Evolutionary conservation across 2,797 vertebrate genomes (phyloP).

Genomic region (Myoxocephalus aenaeus): DNA sequence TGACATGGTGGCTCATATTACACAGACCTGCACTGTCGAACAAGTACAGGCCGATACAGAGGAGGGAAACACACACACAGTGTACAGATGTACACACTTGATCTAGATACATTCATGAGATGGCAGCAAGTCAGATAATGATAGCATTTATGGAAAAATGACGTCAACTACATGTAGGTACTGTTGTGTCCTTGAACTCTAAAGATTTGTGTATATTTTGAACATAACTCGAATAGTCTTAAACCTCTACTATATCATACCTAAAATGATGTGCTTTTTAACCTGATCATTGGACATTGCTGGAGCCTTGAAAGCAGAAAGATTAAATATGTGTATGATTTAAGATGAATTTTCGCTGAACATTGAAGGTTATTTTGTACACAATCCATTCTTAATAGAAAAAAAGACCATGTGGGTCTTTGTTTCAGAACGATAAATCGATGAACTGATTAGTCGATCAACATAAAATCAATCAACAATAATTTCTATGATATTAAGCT

Average conservation of each 20-base stretch:
- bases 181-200: background rate
- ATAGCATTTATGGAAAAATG: background rate
- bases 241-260: background rate
- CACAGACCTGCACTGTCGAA: constrained; percentile 61
- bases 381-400: background rate
- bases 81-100: background rate
- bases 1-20: constrained; percentile 69
- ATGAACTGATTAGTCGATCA: background rate
- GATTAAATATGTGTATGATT: background rate
- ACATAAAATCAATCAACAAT: background rate
- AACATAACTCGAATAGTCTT: background rate
- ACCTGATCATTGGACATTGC: background rate
- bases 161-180: background rate
- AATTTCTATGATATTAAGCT: background rate
- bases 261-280: background rate
- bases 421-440: background rate
- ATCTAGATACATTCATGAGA: constrained; percentile 1
- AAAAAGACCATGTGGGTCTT: background rate
- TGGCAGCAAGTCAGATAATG: background rate
- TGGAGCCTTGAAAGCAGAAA: background rate
- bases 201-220: background rate
- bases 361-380: background rate
- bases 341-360: background rate
- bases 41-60: constrained; percentile 54
- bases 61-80: constrained; percentile 25